Evolutionary conservation across 1,140 invertebrate genomes (phyloP).

Genomic region (Trachymyrmex cornetzi): DNA sequence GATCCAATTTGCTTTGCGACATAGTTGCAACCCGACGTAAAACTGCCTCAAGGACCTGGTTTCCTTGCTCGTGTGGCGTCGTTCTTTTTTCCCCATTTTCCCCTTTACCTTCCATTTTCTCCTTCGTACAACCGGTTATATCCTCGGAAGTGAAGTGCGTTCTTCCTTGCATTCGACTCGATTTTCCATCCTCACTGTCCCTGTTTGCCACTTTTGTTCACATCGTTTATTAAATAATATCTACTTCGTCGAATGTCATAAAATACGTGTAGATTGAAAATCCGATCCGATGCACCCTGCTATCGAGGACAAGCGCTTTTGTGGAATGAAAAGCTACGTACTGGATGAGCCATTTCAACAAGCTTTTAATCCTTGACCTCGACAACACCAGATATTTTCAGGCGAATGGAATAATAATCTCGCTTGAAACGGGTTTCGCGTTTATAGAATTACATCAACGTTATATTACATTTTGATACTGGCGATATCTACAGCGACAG

Average conservation of each 20-base stretch:
- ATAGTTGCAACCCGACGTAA: constrained; percentile 50
- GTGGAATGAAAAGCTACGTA: constrained; percentile 27
- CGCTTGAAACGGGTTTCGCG: background rate
- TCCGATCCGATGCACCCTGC: background rate
- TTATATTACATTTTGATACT: background rate
- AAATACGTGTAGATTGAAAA: constrained; percentile 32
- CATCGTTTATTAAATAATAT: constrained; percentile 55
- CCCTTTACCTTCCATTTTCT: constrained; percentile 25
- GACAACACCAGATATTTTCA: constrained; percentile 21
- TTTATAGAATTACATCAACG: background rate
- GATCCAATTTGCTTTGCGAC: constrained; percentile 57
- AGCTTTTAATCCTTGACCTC: constrained; percentile 32
- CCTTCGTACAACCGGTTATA: constrained; percentile 34
- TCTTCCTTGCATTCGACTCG: constrained; percentile 12
- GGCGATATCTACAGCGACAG: too few species aligned
- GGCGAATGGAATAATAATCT: constrained; percentile 35
- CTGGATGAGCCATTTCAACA: constrained; percentile 21
- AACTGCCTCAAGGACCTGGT: constrained; percentile 43
- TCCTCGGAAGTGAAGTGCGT: constrained; percentile 12
- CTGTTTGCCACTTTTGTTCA: background rate
- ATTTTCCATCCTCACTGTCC: background rate
- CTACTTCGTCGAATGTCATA: constrained; percentile 20
- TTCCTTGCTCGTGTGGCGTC: constrained; percentile 13
- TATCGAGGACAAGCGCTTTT: constrained; percentile 6
- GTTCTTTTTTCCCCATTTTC: background rate